Evolutionary conservation across 1,140 invertebrate species (phyloP).

Genomic region (Batillaria attramentaria): DNA sequence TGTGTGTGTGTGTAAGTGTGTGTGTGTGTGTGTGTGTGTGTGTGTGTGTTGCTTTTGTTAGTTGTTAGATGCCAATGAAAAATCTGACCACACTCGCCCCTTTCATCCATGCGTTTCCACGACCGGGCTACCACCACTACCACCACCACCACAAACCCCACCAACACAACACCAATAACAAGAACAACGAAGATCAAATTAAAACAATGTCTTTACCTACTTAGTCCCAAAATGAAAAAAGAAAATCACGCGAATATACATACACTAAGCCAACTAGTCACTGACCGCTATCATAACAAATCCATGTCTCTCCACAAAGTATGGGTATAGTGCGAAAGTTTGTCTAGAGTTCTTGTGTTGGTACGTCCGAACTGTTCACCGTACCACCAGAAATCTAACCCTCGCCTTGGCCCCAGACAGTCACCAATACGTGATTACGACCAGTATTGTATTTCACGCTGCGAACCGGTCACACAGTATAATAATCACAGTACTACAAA

Average conservation of each 20-base stretch:
- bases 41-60: background rate
- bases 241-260: background rate
- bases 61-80: background rate
- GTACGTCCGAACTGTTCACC: background rate
- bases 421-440: no score
- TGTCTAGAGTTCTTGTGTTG: background rate
- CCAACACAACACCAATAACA: no score
- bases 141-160: no score
- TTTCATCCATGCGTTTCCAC: no score
- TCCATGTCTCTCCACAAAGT: background rate
- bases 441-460: no score
- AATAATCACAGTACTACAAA: no score
- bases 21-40: conserved; percentile 2
- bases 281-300: background rate
- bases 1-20: conserved; percentile 14
- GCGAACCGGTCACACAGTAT: no score
- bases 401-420: no score
- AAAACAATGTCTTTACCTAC: background rate
- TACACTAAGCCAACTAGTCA: background rate
- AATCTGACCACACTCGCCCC: no score
- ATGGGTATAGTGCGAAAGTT: background rate
- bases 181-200: background rate
- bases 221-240: background rate
- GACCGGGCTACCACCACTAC: no score
- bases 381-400: no score